A percentile compares a stretch with the other conserved stretches of the same genome.
phyloP scores from a whole-genome alignment of 2,888 invertebrate genomes.

The Nemapogon koenigi region DNA sequence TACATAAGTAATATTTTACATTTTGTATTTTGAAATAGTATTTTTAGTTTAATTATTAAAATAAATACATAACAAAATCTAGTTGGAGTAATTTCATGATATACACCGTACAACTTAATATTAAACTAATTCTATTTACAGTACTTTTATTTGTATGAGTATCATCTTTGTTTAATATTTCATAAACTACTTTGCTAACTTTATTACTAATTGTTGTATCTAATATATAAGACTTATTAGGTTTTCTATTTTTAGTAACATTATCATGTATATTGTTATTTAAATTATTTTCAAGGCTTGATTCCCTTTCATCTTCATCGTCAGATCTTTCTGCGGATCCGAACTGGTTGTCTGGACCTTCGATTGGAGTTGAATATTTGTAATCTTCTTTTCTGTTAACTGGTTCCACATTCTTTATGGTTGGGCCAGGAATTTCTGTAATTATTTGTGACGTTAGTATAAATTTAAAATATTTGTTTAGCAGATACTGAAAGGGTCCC shows the following conservation, averaged over 20 bases:
- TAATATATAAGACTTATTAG: conserved; percentile 22
- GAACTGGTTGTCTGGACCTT: conserved; percentile 70
- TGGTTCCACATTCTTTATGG: conserved; percentile 61
- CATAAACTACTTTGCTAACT: conserved; percentile 44
- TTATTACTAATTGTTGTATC: conserved; percentile 39
- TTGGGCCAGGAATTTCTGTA: conserved; percentile 79
- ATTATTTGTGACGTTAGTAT: neutral
- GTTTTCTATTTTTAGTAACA: conserved; percentile 32
- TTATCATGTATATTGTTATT: conserved; percentile 22
- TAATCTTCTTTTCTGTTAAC: conserved; percentile 64
- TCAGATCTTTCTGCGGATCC: conserved; percentile 76
- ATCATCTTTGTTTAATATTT: conserved; percentile 21
- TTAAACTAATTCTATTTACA: too few species aligned
- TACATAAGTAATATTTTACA: too few species aligned
- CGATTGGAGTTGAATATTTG: conserved; percentile 45
- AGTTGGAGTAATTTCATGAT: too few species aligned
- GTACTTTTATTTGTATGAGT: conserved; percentile 1
- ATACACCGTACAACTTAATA: too few species aligned
- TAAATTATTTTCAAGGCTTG: conserved; percentile 25
- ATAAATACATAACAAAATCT: too few species aligned
- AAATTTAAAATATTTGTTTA: too few species aligned
- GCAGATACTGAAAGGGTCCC: too few species aligned
- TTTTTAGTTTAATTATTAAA: too few species aligned
- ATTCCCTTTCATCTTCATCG: conserved; percentile 62
- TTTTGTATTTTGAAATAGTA: too few species aligned